These are phyloP conservation scores for Enteromius fasciolatus DNA, from an alignment of 2,797 vertebrate species.

Conservation along the genomic window DNA sequence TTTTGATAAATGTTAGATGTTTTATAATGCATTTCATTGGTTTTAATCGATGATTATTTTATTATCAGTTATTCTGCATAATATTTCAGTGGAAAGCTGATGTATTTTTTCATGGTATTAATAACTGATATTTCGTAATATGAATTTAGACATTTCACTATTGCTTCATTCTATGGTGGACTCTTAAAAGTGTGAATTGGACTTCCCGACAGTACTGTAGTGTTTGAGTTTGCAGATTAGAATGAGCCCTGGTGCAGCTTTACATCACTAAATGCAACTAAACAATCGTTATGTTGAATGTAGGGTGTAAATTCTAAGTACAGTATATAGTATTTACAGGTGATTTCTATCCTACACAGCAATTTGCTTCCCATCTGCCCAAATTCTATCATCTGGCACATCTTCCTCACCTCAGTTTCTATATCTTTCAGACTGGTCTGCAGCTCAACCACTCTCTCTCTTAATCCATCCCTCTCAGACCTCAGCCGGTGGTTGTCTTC, in stretches of 20 bases:
- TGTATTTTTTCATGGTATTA: background rate
- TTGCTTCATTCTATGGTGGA: background rate
- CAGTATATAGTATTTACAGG: background rate
- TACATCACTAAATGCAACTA: background rate
- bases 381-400: background rate
- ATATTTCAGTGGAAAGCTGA: background rate
- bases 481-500: constrained; percentile 72
- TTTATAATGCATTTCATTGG: background rate
- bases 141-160: background rate
- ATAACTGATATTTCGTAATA: background rate
- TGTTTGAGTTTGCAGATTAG: background rate
- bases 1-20: background rate
- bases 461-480: constrained; percentile 69
- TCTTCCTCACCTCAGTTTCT: constrained; percentile 75
- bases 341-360: background rate
- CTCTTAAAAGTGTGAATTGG: background rate
- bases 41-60: background rate
- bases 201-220: background rate
- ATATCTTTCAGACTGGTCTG: constrained; percentile 73
- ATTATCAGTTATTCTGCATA: background rate
- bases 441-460: constrained; percentile 69
- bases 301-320: background rate
- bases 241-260: constrained; percentile 13
- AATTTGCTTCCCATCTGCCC: background rate
- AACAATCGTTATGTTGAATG: background rate